Evolutionary conservation across 2,113 vertebrate genomes (phyloP).

Genomic region (Triplophysa rosa): DNA sequence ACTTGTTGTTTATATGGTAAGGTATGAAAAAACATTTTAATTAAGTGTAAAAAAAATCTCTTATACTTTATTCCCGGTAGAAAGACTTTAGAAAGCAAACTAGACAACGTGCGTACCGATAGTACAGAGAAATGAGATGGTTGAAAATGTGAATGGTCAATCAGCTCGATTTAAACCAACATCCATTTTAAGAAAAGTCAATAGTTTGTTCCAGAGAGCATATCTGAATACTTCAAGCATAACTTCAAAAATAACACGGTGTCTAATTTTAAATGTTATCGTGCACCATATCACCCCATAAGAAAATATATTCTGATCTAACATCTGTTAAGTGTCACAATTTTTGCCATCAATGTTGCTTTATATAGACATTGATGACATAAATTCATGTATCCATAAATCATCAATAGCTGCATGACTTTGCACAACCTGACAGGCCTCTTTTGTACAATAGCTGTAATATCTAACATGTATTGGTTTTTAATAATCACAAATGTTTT

Average conservation of each 20-base stretch:
- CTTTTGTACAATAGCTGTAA: background rate
- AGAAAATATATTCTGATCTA: background rate
- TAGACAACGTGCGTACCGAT: background rate
- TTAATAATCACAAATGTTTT: background rate
- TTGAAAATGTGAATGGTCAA: constrained; percentile 20
- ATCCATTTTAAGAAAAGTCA: constrained; percentile 14
- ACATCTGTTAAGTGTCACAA: background rate
- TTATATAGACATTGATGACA: background rate
- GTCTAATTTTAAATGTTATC: background rate
- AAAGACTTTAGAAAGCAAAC: constrained; percentile 16
- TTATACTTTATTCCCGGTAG: background rate
- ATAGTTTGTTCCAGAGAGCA: constrained; percentile 9
- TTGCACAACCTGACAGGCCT: background rate
- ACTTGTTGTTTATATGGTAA: background rate
- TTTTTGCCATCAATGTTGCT: background rate
- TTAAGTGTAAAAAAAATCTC: background rate
- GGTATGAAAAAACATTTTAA: background rate
- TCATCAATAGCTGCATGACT: background rate
- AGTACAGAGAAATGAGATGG: background rate
- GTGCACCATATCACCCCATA: background rate
- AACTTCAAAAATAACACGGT: background rate
- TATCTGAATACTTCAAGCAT: background rate
- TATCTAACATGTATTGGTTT: background rate
- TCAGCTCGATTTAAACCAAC: constrained; percentile 4
- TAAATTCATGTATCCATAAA: background rate